Evolutionary conservation across 2,113 vertebrate genomes (phyloP).

Genomic region (Tragelaphus strepsiceros): DNA sequence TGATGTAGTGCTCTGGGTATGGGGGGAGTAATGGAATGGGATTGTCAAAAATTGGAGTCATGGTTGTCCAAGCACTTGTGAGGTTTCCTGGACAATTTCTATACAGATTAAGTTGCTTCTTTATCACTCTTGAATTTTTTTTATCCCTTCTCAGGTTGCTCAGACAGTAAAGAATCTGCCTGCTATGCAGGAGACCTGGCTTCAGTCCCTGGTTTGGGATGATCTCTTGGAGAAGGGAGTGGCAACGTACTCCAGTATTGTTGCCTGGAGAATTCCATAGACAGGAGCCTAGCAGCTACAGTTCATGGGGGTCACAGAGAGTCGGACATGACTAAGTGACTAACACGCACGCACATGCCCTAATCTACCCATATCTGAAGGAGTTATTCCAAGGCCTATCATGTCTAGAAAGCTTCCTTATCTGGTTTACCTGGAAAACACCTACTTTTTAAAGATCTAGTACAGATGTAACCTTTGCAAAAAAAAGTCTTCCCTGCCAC

Average conservation of each 20-base stretch:
- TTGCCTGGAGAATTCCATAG: neutral
- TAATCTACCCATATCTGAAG: neutral
- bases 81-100: neutral
- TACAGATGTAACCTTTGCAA: neutral
- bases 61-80: neutral
- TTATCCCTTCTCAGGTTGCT: neutral
- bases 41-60: neutral
- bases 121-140: neutral
- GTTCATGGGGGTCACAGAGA: neutral
- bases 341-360: neutral
- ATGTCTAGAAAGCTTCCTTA: neutral
- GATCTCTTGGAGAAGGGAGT: neutral
- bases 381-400: neutral
- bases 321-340: neutral
- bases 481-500: neutral
- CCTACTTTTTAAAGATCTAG: neutral
- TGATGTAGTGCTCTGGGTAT: neutral
- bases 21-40: neutral
- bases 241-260: neutral
- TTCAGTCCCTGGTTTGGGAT: neutral
- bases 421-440: neutral
- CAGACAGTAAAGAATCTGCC: neutral
- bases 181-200: neutral
- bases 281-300: neutral
- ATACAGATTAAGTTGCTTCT: neutral